A percentile compares a stretch with the other conserved stretches of the same genome.
phyloP scores from a whole-genome alignment of 2,797 vertebrate species.

The Telmatherina bonti region DNA sequence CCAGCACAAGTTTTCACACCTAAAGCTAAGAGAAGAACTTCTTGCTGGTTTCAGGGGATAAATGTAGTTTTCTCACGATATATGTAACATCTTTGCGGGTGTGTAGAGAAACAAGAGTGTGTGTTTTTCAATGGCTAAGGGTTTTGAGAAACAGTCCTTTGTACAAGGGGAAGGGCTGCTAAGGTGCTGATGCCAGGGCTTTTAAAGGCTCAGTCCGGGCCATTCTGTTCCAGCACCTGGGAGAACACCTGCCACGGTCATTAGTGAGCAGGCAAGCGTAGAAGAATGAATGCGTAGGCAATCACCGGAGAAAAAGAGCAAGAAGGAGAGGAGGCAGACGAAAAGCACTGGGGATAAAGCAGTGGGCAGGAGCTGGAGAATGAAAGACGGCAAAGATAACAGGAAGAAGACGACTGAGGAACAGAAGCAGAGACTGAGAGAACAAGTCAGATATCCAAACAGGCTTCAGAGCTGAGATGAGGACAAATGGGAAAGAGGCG shows the following conservation, averaged over 20 bases:
- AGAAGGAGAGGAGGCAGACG: conserved; percentile 26
- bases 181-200: conserved; percentile 64
- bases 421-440: conserved; percentile 27
- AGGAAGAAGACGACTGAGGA: conserved; percentile 23
- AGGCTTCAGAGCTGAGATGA: conserved; percentile 18
- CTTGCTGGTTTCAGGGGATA: conserved; percentile 3
- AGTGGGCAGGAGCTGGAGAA: conserved; percentile 35
- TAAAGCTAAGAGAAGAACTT: conserved; percentile 21
- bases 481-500: conserved; percentile 38
- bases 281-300: conserved; percentile 60
- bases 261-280: conserved; percentile 72
- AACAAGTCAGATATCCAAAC: conserved; percentile 43
- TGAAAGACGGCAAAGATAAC: conserved; percentile 49
- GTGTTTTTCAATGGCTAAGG: conserved; percentile 12
- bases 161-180: neutral
- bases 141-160: conserved; percentile 11
- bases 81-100: neutral
- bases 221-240: conserved; percentile 65
- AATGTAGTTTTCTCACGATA: neutral
- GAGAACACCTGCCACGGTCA: conserved; percentile 73
- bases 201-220: conserved; percentile 56
- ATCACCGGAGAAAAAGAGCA: conserved; percentile 38
- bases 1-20: conserved; percentile 9
- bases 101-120: neutral
- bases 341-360: conserved; percentile 35